A percentile compares a stretch with the other conserved stretches of the same genome.
phyloP scores from a whole-genome alignment of 2,888 invertebrate species.

The Mamestra brassicae region DNA sequence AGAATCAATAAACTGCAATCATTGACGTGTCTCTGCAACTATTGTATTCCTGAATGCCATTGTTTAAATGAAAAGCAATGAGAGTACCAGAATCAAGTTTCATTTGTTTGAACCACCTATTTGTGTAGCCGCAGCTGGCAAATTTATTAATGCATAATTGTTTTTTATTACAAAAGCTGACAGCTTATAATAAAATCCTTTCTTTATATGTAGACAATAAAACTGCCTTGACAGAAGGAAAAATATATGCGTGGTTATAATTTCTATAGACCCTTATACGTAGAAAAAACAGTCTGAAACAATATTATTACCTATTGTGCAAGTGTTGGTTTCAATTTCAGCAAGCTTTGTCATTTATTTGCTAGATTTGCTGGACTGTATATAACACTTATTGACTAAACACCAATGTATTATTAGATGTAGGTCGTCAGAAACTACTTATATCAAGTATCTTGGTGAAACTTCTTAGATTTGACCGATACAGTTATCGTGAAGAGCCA shows the following conservation, averaged over 20 bases:
- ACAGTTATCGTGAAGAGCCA: conserved; percentile 23
- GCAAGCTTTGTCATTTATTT: background rate
- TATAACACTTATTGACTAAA: background rate
- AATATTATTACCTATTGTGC: background rate
- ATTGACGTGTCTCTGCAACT: background rate
- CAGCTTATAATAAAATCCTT: conserved; percentile 24
- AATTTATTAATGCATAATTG: conserved; percentile 79
- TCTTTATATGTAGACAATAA: conserved; percentile 8
- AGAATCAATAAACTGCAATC: background rate
- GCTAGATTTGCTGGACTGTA: background rate
- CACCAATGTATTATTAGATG: background rate
- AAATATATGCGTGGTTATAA: conserved; percentile 10
- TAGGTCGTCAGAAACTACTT: background rate
- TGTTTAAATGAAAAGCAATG: conserved; percentile 29
- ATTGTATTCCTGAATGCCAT: conserved; percentile 7
- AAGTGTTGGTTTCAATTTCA: conserved; percentile 15
- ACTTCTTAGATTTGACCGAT: conserved; percentile 48
- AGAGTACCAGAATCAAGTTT: conserved; percentile 76
- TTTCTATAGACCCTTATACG: conserved; percentile 15
- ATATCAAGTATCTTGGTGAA: background rate
- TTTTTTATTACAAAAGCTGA: conserved; percentile 62
- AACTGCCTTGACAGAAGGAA: conserved; percentile 4
- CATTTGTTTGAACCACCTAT: conserved; percentile 72
- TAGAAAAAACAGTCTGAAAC: background rate
- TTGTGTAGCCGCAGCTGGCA: conserved; percentile 74